A percentile compares a stretch with the other conserved stretches of the same genome.
Evolutionary conservation across 2,888 invertebrate genomes (phyloP).

Genomic region (Cylindroiulus punctatus): DNA sequence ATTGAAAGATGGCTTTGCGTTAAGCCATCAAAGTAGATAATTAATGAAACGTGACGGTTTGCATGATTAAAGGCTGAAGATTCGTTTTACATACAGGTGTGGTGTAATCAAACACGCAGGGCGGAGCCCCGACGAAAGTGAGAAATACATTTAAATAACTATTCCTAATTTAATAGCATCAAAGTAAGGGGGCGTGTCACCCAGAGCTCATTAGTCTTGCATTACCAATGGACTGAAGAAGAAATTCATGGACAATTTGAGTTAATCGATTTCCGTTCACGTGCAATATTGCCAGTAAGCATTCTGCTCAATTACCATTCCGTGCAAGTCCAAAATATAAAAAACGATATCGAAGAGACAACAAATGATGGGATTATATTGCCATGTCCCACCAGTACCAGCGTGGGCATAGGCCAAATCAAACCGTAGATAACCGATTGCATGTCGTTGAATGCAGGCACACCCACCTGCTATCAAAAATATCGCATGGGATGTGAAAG

Average conservation of each 20-base stretch:
- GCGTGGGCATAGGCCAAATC: background rate
- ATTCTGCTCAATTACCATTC: background rate
- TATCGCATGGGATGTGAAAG: background rate
- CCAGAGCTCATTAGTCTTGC: background rate
- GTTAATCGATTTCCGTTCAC: background rate
- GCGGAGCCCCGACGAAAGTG: background rate
- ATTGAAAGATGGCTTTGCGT: background rate
- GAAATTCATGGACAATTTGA: constrained; percentile 1
- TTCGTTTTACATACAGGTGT: background rate
- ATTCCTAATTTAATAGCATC: background rate
- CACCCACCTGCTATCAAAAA: background rate
- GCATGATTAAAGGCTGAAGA: background rate
- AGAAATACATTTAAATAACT: background rate
- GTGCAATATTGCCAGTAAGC: background rate
- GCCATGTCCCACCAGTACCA: background rate
- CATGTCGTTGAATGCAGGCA: background rate
- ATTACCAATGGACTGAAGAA: background rate
- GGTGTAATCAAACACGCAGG: background rate
- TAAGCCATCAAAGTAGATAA: background rate
- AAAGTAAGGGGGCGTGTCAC: background rate
- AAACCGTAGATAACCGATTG: background rate
- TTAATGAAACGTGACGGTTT: background rate
- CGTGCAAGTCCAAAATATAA: background rate
- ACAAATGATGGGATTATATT: background rate
- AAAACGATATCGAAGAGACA: background rate